phyloP scores from a whole-genome alignment of 1,140 invertebrate species.

The Lasioglossum baleicum region DNA sequence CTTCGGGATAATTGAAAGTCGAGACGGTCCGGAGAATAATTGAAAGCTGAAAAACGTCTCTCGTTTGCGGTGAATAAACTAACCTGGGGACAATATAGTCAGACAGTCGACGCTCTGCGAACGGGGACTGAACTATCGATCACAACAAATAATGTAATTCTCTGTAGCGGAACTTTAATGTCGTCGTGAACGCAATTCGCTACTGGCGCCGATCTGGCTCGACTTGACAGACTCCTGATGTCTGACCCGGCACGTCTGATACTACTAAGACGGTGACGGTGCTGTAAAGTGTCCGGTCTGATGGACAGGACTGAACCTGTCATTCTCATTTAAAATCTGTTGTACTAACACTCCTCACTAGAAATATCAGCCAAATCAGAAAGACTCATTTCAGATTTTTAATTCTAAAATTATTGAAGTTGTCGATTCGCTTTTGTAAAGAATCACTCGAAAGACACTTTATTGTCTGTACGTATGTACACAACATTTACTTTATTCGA shows the following conservation, averaged over 20 bases:
- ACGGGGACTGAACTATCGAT: constrained; percentile 9
- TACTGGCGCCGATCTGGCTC: background rate
- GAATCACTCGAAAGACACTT: too few relatives aligned
- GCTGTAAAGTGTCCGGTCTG: background rate
- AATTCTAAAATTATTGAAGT: too few relatives aligned
- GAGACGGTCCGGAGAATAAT: constrained; percentile 7
- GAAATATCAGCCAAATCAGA: too few relatives aligned
- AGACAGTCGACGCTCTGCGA: background rate
- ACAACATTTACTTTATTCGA: too few relatives aligned
- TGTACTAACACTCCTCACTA: too few relatives aligned
- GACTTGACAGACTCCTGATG: background rate
- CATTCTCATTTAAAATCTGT: too few relatives aligned
- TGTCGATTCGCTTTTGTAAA: too few relatives aligned
- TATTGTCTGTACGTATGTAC: too few relatives aligned
- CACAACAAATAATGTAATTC: background rate
- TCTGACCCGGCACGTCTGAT: constrained; percentile 9
- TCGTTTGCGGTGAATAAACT: constrained; percentile 11
- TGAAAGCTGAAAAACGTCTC: background rate
- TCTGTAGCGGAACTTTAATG: background rate
- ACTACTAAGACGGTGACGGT: constrained; percentile 20
- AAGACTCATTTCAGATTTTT: too few relatives aligned
- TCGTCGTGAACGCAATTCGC: background rate
- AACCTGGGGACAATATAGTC: background rate
- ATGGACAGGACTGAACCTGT: too few relatives aligned
- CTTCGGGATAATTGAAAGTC: background rate